Conservation (phyloP, 2,888 invertebrate species). For the Girardia tigrina region DNA sequence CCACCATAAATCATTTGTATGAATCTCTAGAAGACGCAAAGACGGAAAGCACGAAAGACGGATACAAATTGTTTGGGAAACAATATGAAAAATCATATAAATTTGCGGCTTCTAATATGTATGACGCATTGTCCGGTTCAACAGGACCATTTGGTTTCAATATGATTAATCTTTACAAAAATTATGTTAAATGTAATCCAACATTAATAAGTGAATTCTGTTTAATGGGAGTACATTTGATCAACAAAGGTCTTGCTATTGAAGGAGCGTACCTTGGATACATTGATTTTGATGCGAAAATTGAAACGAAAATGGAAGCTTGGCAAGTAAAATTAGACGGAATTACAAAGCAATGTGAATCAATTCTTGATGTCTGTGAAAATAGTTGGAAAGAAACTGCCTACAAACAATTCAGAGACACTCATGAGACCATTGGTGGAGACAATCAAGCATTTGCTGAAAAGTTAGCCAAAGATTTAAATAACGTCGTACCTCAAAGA, state of each 20-base stretch:
- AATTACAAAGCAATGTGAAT: neutral
- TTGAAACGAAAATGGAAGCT: neutral
- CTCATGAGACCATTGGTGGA: neutral
- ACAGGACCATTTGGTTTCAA: neutral
- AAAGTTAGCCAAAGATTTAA: neutral
- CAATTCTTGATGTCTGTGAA: neutral
- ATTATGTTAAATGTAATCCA: neutral
- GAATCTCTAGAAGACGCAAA: neutral
- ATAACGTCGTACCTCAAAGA: neutral
- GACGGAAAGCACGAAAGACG: neutral
- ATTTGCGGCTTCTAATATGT: neutral
- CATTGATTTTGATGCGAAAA: neutral
- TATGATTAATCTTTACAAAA: neutral
- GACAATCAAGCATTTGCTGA: conserved; percentile 17
- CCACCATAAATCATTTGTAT: neutral
- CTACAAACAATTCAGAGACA: neutral
- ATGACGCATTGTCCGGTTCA: neutral
- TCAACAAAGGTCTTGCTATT: neutral
- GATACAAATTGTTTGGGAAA: neutral
- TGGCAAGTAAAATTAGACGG: neutral
- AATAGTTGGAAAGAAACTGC: neutral
- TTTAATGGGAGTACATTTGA: neutral
- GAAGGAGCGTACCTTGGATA: neutral
- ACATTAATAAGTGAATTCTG: neutral
- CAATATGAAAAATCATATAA: neutral